Evolutionary conservation across 1,140 invertebrate genomes (phyloP), one percentile per base, ranked within the genome.

Genomic region (Wasmannia auropunctata): DNA sequence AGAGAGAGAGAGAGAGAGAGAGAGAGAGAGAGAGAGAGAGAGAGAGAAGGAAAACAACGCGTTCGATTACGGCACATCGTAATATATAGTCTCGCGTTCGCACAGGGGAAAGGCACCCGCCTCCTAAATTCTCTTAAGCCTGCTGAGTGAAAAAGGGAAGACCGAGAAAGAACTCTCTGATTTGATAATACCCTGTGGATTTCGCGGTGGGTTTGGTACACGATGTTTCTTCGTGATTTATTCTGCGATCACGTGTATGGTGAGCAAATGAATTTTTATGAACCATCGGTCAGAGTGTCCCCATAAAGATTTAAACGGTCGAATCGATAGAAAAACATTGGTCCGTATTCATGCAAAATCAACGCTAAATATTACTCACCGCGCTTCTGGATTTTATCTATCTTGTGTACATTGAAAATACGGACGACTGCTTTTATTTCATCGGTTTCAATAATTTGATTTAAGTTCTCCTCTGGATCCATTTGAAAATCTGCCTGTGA

Each of bases 41-140:
- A 7, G 40, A 43, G 7, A 54, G 54, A 16, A 56, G 49, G 31
- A 49, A 72, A 63, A 62, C 74, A 85, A 43, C 65, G 63, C 22
- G 67, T 83, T 83, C 75, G 74, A 80, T 81, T 86, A 62, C 63
- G 40, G 58, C 16, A 31, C 56, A 31, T 74, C 40, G 83, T 88
- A 89, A 89, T 85, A 60, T 86, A 83, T 81, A 86, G 87, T 87
- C 51, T 3, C 40, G 8, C 65, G 75, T 54, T 49, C 31, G 62
- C 86, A 70, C 88, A 43, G 62, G 28, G 28, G 37, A 58, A 84
- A 62, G 46, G 85, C 51, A 51, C 16, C 43, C 77, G 85, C 72
- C 84, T 88, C 79, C 75, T 91, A 91, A 91, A 91, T 91, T 91
- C 90, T 86, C 86, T 88, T 91, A 91, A 91, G 90, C 87, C 72